These are phyloP conservation scores for Neogale vison DNA, from an alignment of 2,113 vertebrate genomes.

Conservation along the genomic window DNA sequence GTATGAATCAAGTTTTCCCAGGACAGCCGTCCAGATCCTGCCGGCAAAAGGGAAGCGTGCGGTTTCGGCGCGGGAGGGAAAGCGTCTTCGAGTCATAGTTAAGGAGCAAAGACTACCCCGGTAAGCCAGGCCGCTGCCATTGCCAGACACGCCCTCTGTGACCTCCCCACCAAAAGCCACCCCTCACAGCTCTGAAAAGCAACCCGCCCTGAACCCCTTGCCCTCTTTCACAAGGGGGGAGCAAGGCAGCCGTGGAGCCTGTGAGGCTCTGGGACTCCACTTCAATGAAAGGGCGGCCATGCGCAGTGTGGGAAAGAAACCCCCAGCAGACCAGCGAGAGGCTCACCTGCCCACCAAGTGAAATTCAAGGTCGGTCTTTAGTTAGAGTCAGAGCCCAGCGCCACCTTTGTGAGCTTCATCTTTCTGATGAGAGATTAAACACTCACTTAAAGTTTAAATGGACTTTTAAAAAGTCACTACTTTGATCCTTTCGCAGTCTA, in stretches of 20 bases:
- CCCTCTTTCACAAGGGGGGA: slow-evolving; percentile 49
- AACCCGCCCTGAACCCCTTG: neutral
- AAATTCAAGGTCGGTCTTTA: slow-evolving; percentile 75
- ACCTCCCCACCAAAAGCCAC: neutral
- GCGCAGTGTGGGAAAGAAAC: slow-evolving; percentile 74
- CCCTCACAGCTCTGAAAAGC: neutral
- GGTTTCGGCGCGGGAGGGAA: neutral
- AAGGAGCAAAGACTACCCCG: neutral
- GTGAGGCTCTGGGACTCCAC: slow-evolving; percentile 36
- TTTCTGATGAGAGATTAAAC: slow-evolving; percentile 78
- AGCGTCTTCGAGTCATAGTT: neutral
- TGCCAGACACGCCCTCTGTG: neutral
- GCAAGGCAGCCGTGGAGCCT: neutral
- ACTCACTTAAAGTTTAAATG: slow-evolving; percentile 79
- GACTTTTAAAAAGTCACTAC: slow-evolving; percentile 79
- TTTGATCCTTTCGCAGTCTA: slow-evolving; percentile 75
- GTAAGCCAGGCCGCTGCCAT: neutral
- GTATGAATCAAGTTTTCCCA: neutral
- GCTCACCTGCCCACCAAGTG: slow-evolving; percentile 68
- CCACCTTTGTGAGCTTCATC: slow-evolving; percentile 70
- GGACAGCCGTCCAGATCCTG: neutral
- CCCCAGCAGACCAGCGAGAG: neutral
- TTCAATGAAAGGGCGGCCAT: slow-evolving; percentile 59
- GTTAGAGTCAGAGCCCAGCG: slow-evolving; percentile 40
- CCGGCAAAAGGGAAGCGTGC: neutral